These are phyloP conservation scores for Meloidogyne chitwoodi DNA, from an alignment of 1,140 invertebrate species.

Conservation along the genomic window DNA sequence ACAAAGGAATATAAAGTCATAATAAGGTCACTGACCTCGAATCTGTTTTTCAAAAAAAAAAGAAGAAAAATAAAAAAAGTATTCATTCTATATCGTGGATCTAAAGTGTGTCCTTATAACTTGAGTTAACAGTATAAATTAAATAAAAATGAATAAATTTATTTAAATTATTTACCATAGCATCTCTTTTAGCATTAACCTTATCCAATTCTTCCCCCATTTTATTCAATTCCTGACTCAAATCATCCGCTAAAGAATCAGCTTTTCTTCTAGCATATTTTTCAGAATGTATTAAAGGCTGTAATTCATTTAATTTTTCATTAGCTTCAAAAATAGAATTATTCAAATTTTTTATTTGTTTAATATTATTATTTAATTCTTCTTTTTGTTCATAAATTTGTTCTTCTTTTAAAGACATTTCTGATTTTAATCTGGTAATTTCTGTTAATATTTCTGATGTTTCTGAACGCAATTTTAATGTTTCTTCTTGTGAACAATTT, in stretches of 20 bases:
- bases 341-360: slow-evolving; percentile 14
- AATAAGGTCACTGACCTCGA: no score
- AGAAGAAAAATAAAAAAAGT: no score
- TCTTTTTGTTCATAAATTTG: slow-evolving; percentile 21
- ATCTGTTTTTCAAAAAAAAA: no score
- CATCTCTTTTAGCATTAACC: slow-evolving; percentile 37
- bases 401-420: slow-evolving; percentile 22
- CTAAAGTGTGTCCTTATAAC: no score
- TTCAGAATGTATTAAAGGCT: slow-evolving; percentile 30
- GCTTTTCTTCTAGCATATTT: slow-evolving; percentile 27
- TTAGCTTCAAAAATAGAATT: slow-evolving; percentile 24
- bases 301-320: slow-evolving; percentile 21
- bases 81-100: no score
- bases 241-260: slow-evolving; percentile 39
- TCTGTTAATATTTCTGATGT: slow-evolving; percentile 22
- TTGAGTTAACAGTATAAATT: no score
- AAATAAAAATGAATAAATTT: no score
- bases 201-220: slow-evolving; percentile 42
- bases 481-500: slow-evolving; percentile 14
- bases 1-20: no score
- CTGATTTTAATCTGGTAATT: slow-evolving; percentile 7
- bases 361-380: background rate
- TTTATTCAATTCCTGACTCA: slow-evolving; percentile 40
- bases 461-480: slow-evolving; percentile 2
- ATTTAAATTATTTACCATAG: no score